Percentiles rank a stretch among this genome's conserved stretches.
These are phyloP conservation scores for Cochlearius cochlearius DNA, from an alignment of 2,113 vertebrate species.

Conservation along the genomic window DNA sequence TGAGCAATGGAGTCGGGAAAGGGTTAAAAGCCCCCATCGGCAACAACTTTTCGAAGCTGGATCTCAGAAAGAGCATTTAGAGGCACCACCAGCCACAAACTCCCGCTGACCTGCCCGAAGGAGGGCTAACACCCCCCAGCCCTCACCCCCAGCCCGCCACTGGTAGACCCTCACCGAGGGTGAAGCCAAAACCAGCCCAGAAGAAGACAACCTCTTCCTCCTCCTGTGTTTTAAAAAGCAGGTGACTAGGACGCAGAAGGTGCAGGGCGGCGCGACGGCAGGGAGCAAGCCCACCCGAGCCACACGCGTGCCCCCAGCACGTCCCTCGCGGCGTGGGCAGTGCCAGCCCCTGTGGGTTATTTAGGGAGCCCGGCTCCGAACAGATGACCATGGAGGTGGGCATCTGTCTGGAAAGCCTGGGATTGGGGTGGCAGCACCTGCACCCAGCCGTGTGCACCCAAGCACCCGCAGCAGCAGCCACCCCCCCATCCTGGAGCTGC, in stretches of 20 bases:
- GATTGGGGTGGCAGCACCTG: neutral
- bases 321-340: accelerated
- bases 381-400: accelerated
- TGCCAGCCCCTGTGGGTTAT: neutral
- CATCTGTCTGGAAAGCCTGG: neutral
- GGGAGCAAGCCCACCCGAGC: neutral
- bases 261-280: neutral
- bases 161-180: neutral
- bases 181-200: neutral
- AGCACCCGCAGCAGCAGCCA: neutral
- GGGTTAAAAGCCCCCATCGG: neutral
- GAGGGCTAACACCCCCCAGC: no score
- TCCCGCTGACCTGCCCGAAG: neutral
- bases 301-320: neutral
- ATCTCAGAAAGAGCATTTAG: neutral
- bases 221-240: neutral
- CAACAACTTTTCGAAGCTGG: neutral
- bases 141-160: neutral
- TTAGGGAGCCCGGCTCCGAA: neutral
- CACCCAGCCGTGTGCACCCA: accelerated
- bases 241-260: neutral
- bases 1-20: neutral
- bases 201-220: neutral
- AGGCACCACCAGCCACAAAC: neutral
- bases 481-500: neutral